These are phyloP conservation scores for Spodoptera littoralis DNA, from an alignment of 2,888 invertebrate genomes.

Conservation along the genomic window DNA sequence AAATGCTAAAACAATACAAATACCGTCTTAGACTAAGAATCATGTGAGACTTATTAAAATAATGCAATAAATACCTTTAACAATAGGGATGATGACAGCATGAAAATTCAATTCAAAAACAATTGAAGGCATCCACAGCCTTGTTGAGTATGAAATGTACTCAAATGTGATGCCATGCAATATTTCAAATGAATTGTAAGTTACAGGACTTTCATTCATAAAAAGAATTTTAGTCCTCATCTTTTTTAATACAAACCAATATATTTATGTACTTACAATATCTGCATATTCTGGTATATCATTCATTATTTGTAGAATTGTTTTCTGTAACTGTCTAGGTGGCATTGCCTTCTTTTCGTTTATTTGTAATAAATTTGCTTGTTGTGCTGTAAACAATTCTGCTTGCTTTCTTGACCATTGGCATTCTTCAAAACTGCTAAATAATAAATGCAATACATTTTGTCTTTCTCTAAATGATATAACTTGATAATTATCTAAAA, in stretches of 20 bases:
- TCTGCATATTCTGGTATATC: conserved; percentile 94
- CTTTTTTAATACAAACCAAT: too few species aligned
- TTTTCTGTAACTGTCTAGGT: conserved; percentile 93
- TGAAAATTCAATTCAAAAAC: too few species aligned
- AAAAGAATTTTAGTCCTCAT: background rate
- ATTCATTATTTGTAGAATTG: conserved; percentile 91
- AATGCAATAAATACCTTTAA: background rate
- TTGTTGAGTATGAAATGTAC: too few species aligned
- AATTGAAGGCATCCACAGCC: too few species aligned
- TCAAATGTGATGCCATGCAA: too few species aligned
- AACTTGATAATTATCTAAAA: too few species aligned
- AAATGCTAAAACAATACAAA: conserved; percentile 92
- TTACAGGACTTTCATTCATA: too few species aligned
- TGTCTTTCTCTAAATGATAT: too few species aligned
- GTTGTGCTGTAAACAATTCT: conserved; percentile 95
- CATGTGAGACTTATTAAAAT: background rate
- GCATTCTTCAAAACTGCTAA: conserved; percentile 87
- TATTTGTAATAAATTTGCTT: conserved; percentile 94
- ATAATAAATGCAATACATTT: conserved; percentile 25
- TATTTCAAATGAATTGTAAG: too few species aligned
- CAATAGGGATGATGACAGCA: too few species aligned
- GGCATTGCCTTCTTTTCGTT: conserved; percentile 94
- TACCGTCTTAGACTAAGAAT: background rate
- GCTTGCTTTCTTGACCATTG: conserved; percentile 96
- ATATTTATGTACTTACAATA: conserved; percentile 89